Base-by-base conservation (phyloP, 1,140 invertebrate genomes). In the Drosophila orena region DNA sequence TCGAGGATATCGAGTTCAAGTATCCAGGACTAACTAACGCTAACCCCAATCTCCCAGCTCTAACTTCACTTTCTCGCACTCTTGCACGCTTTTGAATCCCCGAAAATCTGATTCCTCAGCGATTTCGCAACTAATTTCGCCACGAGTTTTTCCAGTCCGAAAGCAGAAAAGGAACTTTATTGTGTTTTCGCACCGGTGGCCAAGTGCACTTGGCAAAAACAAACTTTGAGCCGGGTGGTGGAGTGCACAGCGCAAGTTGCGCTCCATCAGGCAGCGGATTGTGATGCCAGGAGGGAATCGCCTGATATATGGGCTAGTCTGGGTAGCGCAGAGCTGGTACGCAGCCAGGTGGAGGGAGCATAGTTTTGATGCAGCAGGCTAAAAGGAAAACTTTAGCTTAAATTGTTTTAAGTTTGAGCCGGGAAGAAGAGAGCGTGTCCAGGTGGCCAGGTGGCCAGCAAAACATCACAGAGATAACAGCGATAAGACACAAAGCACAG, bases 151-250 rank as follows among this genome's bases (percentile, higher is more conserved):
- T 24, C 14, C 34, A 40, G 34, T 65, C 6, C 10, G n/a, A 30
- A n/a, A 30, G 46, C 22, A 15, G 24, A n/a, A 30, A 49, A 47
- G 8, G 46, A 50, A 50, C 43, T 70, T 71, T 70, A 70, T 70
- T 66, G 64, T 70, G 24, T 57, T 69, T 57, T 56, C 62, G 42
- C 24, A 22, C 22, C 24, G 34, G 17, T 40, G 46, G 34, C 42
- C 62, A 70, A 70, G 66, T 55, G 62, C 50, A 56, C 42, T 70
- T 70, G 66, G 66, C 66, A 70, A 70, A 70, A 70, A 70, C 62
- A 71, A 71, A 71, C 49, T 71, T 70, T 35, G 5, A 14, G 7
- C 15, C 8, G 12, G n/a, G 8, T 24, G 43, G 20, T 8, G 6
- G 12, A 24, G 24, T 20, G 46, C 42, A 47, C 46, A 58, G 30